Conservation (phyloP, 2,888 invertebrate species). For the Amorpha juglandis region DNA sequence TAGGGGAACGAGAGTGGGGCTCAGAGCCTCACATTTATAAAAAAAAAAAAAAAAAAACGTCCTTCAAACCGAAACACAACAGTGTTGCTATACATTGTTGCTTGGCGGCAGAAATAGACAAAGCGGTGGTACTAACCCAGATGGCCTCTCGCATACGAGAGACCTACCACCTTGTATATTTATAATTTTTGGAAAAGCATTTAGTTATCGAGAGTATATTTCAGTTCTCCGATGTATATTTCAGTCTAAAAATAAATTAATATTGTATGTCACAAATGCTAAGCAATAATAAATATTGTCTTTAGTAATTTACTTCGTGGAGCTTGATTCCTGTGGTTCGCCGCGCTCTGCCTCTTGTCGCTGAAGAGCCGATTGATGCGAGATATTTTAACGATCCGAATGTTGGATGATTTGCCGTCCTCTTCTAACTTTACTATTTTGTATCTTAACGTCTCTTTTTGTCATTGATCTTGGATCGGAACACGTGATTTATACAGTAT, state of each 20-base stretch:
- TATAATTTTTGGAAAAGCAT: no score
- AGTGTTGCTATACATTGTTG: no score
- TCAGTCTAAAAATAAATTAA: neutral
- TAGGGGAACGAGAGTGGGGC: no score
- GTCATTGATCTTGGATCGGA: neutral
- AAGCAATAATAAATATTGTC: neutral
- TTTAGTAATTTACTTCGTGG: neutral
- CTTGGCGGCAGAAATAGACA: no score
- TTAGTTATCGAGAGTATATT: no score
- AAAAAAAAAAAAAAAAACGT: no score
- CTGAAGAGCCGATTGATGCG: slow-evolving; percentile 1
- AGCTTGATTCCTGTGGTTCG: slow-evolving; percentile 8
- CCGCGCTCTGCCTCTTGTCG: neutral
- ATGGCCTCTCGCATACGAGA: no score
- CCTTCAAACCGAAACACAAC: no score
- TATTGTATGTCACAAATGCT: neutral
- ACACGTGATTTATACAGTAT: neutral
- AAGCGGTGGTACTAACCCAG: no score
- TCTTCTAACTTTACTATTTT: neutral
- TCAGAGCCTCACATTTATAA: no score
- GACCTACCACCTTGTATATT: no score
- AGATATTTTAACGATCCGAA: slow-evolving; percentile 18
- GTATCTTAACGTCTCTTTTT: neutral
- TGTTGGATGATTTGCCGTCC: neutral
- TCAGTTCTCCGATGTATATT: no score